phyloP scores from a whole-genome alignment of 2,888 invertebrate species.

The Aporophyla nigra region DNA sequence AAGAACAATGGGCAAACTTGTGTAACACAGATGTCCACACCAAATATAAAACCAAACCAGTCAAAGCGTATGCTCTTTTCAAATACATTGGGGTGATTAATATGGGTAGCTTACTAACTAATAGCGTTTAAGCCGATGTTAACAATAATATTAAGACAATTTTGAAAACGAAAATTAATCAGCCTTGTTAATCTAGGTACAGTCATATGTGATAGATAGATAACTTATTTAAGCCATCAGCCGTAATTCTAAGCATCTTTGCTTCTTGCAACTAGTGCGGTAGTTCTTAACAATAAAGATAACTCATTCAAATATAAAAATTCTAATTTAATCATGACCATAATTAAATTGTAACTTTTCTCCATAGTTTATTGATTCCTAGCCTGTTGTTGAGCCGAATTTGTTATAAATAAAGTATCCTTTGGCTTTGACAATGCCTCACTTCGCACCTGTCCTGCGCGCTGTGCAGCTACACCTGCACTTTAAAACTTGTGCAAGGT shows the following conservation, averaged over 20 bases:
- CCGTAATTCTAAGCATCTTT: neutral
- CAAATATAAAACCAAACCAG: neutral
- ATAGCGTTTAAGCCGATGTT: too few species aligned
- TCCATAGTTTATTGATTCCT: neutral
- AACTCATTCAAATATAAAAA: neutral
- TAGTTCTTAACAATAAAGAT: neutral
- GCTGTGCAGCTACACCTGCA: conserved; percentile 25
- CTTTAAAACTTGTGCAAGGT: conserved; percentile 7
- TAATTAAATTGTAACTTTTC: neutral
- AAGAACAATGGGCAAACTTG: neutral
- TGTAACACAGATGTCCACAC: neutral
- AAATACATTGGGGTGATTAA: neutral
- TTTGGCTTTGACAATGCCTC: conserved; percentile 30
- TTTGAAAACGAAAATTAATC: too few species aligned
- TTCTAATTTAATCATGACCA: neutral
- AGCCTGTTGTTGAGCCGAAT: neutral
- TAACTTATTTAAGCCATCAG: neutral
- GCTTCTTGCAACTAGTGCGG: neutral
- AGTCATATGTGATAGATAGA: too few species aligned
- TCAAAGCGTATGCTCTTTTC: neutral
- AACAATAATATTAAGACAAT: too few species aligned
- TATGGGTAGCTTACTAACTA: too few species aligned
- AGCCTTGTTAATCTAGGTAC: too few species aligned
- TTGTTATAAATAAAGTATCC: neutral
- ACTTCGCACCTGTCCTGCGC: conserved; percentile 6